Evolutionary conservation across 2,797 vertebrate species (phyloP), one percentile per base, ranked within the genome.

Genomic region (Sciurus vulgaris): DNA sequence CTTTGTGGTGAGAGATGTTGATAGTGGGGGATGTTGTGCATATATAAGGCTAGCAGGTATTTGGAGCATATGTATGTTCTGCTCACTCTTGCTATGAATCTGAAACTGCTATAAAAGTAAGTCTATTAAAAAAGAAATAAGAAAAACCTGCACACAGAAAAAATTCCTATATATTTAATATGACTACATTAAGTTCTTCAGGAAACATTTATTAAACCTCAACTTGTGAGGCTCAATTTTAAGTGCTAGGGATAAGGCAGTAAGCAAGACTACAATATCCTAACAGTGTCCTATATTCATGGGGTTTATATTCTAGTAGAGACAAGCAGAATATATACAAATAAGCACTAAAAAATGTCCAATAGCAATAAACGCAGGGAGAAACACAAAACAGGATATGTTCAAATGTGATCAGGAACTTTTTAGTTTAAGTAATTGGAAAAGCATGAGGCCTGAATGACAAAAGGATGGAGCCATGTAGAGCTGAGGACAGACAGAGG

Each of bases 71-170:
- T 0, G 26, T 49, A 44, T 4, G 15, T 67, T 84, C 41, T 83
- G 9, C 33, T 91, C 41, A 74, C 7, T 87, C 87, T 94, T 91
- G 1, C 59, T 93, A 22, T 94, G 65, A 94, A 54, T 28, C 14
- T 82, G 51, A 84, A 81, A 85, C 35, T 76, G n/a, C 51, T 76
- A 54, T 44, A 86, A 76, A 63, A 70, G 72, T 67, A 61, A 89
- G 35, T 44, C 11, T 92, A 85, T 59, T 93, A 13, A 3, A 51
- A 93, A 90, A 70, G 49, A 79, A 86, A 73, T 33, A 79, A n/a
- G 33, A 86, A 73, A 24, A 73, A 22, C 5, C 15, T 22, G 35
- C 28, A 91, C 28, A 47, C 17, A 44, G 35, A 59, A 86, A 86
- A 89, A 81, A 79, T 33, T 33, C 24, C 12, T 76, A 22, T 44